A percentile compares a stretch with the other conserved stretches of the same genome.
phyloP scores from a whole-genome alignment of 2,113 vertebrate genomes.

The Leuciscus idus region DNA sequence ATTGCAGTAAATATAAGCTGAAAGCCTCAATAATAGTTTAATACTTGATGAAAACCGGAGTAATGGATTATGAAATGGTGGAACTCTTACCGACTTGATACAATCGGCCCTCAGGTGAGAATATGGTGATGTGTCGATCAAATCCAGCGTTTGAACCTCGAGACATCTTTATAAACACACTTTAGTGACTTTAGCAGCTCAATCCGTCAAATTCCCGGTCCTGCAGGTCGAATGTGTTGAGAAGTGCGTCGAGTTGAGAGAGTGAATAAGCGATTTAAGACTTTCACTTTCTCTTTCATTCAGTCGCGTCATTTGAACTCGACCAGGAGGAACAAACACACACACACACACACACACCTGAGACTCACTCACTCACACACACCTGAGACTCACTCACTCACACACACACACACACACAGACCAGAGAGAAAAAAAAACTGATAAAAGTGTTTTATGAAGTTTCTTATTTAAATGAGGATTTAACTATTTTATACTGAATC shows the following conservation, averaged over 20 bases:
- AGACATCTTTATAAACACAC: constrained; percentile 67
- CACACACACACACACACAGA: too few species aligned
- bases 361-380: neutral
- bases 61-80: neutral
- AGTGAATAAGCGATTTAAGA: constrained; percentile 46
- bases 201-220: neutral
- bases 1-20: neutral
- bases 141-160: constrained; percentile 80
- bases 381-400: too few species aligned
- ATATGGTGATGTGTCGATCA: constrained; percentile 82
- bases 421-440: neutral
- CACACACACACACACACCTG: neutral
- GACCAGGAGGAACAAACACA: neutral
- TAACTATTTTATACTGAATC: neutral
- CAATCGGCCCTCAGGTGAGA: constrained; percentile 80
- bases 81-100: constrained; percentile 79
- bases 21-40: neutral
- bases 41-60: neutral
- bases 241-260: neutral
- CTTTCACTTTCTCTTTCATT: constrained; percentile 78
- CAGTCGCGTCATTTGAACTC: neutral
- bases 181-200: neutral
- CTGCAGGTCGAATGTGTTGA: neutral
- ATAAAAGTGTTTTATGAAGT: neutral
- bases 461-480: neutral